Percentiles rank a stretch among this genome's conserved stretches.
These are phyloP conservation scores for Caerostris darwini DNA, from an alignment of 1,140 invertebrate species.

Conservation along the genomic window DNA sequence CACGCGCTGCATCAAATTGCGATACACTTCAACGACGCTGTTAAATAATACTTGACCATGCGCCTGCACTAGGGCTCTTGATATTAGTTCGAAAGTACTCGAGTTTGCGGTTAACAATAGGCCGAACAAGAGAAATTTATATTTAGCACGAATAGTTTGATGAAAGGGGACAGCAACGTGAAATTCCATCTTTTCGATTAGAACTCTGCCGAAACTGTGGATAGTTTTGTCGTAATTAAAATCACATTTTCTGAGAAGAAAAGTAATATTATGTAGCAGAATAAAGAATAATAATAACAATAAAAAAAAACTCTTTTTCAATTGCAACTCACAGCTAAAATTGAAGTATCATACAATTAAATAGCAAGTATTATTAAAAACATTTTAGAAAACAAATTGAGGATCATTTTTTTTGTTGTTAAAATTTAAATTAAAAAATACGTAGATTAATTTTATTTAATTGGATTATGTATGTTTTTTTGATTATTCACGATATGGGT, in stretches of 20 bases:
- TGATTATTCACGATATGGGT: too few relatives aligned
- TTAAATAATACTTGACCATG: constrained; percentile 20
- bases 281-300: too few relatives aligned
- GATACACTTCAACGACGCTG: neutral
- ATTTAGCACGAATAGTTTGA: neutral
- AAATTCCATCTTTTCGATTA: neutral
- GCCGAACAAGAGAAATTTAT: constrained; percentile 1
- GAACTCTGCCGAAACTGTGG: neutral
- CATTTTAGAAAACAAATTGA: too few relatives aligned
- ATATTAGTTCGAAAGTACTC: constrained; percentile 36
- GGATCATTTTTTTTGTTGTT: too few relatives aligned
- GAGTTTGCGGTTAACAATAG: neutral
- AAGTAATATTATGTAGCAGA: too few relatives aligned
- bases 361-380: too few relatives aligned
- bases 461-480: too few relatives aligned
- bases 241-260: neutral
- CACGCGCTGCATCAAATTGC: neutral
- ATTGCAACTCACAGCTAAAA: too few relatives aligned
- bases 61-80: neutral
- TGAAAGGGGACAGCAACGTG: neutral
- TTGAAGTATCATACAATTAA: too few relatives aligned
- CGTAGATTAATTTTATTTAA: too few relatives aligned
- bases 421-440: too few relatives aligned
- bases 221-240: neutral
- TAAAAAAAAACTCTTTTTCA: too few relatives aligned